phyloP scores from a whole-genome alignment of 2,888 invertebrate species.

The Platycheirus albimanus region DNA sequence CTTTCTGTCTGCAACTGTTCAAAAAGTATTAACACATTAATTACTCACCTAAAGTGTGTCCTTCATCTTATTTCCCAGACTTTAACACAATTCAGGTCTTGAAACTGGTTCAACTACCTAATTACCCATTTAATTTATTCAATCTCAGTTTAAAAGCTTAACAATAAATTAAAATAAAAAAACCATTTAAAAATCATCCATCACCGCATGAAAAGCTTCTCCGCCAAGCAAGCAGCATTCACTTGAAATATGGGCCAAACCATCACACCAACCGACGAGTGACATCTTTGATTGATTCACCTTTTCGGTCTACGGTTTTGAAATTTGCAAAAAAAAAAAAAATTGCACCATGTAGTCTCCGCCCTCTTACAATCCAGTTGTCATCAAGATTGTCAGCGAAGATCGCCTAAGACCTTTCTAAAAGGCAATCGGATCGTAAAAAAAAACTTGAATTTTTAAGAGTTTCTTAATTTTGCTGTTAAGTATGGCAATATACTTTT shows the following conservation, averaged over 20 bases:
- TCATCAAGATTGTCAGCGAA: neutral
- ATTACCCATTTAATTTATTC: constrained; percentile 42
- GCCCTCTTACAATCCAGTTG: constrained; percentile 23
- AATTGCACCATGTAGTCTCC: neutral
- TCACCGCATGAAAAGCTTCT: constrained; percentile 28
- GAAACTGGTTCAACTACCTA: constrained; percentile 35
- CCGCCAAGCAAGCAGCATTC: constrained; percentile 9
- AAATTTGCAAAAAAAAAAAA: neutral
- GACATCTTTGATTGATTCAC: constrained; percentile 41
- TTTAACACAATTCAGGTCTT: neutral
- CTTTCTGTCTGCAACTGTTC: constrained; percentile 18
- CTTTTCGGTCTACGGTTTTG: constrained; percentile 6
- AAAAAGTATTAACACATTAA: constrained; percentile 38
- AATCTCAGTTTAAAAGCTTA: constrained; percentile 22
- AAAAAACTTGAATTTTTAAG: constrained; percentile 38
- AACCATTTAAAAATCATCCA: constrained; percentile 36
- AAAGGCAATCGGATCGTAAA: constrained; percentile 38
- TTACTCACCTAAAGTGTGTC: constrained; percentile 30
- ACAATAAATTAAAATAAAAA: constrained; percentile 36
- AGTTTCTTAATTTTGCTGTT: constrained; percentile 17
- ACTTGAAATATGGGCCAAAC: constrained; percentile 14
- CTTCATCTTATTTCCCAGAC: constrained; percentile 28
- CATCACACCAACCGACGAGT: neutral
- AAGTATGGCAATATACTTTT: neutral
- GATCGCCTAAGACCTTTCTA: constrained; percentile 61